phyloP scores from a whole-genome alignment of 2,888 invertebrate species.

The Archips xylosteana region DNA sequence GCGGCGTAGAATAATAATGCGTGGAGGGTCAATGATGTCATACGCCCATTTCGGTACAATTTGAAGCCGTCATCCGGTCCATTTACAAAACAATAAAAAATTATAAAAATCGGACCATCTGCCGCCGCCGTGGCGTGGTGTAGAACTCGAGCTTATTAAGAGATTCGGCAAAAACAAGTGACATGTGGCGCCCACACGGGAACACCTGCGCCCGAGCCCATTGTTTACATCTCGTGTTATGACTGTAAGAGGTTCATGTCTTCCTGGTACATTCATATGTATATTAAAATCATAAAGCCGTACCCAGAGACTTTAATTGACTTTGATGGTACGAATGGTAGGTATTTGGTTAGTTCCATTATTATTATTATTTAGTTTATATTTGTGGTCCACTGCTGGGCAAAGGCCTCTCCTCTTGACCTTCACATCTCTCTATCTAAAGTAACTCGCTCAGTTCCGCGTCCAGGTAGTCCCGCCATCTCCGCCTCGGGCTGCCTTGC shows the following conservation, averaged over 20 bases:
- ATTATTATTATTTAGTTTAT: no score
- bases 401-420: no score
- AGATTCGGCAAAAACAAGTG: constrained; percentile 37
- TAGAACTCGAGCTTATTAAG: constrained; percentile 31
- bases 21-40: constrained; percentile 31
- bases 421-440: no score
- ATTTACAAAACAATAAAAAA: constrained; percentile 39
- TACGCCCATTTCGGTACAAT: constrained; percentile 30
- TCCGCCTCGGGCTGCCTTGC: no score
- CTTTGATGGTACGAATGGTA: not conserved
- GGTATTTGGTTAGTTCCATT: no score
- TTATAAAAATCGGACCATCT: constrained; percentile 38
- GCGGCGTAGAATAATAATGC: not conserved
- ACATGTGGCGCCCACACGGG: constrained; percentile 34
- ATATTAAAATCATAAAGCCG: not conserved
- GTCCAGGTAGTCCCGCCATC: no score
- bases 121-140: constrained; percentile 11
- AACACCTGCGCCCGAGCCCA: constrained; percentile 21
- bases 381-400: no score
- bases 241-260: constrained; percentile 18
- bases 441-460: no score
- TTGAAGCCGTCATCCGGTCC: constrained; percentile 26
- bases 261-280: constrained; percentile 9
- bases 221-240: constrained; percentile 12
- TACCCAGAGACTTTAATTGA: not conserved